Conservation (phyloP, 1,140 invertebrate species). For the Agrilus planipennis region DNA sequence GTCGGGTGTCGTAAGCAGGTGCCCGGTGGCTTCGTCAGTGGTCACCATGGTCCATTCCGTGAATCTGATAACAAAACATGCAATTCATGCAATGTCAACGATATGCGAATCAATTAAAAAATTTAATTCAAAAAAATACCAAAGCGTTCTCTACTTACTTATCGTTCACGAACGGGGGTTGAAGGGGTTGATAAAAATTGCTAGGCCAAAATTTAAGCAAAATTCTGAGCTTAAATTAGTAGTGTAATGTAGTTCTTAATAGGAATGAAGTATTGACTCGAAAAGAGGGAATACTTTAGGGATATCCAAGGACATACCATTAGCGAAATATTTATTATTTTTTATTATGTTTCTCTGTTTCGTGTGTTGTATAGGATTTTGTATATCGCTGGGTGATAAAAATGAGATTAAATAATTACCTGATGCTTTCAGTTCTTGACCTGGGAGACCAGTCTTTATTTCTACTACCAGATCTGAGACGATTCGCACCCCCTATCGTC, state of each 20-base stretch:
- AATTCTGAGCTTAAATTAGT: too few species aligned
- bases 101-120: conserved; percentile 7
- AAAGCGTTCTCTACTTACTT: neutral
- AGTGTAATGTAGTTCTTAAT: too few species aligned
- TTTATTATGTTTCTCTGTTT: neutral
- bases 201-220: too few species aligned
- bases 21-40: conserved; percentile 13
- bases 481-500: conserved; percentile 45
- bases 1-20: conserved; percentile 5
- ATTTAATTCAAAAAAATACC: conserved; percentile 3
- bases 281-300: too few species aligned
- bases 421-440: conserved; percentile 63
- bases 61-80: conserved; percentile 18
- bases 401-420: conserved; percentile 37
- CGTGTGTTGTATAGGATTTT: neutral
- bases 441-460: conserved; percentile 68
- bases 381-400: neutral
- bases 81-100: conserved; percentile 5
- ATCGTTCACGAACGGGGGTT: too few species aligned
- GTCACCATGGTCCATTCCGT: conserved; percentile 24
- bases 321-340: neutral
- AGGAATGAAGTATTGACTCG: too few species aligned
- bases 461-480: conserved; percentile 44
- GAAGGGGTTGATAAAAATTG: too few species aligned
- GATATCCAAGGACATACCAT: too few species aligned